Base-by-base conservation (phyloP, 2,113 vertebrate species). In the Melierax canorus region DNA sequence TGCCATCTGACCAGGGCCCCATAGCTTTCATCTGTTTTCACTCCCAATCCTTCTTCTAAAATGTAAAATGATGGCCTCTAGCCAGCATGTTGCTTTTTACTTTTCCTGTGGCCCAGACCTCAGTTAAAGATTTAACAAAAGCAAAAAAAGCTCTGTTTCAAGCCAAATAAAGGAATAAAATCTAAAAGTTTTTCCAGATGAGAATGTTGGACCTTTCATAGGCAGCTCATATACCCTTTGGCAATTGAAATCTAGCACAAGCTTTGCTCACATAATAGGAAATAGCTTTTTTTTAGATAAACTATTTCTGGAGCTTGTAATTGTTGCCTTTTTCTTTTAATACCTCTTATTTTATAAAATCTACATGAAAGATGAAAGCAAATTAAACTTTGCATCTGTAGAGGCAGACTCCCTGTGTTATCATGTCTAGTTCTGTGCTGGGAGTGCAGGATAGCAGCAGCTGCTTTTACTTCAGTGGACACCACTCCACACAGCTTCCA, bases 111-210 rank as follows among this genome's bases (percentile, higher is more conserved):
- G 73, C 76, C 82, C 79, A 90, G 96, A 94, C 87, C 89, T 86
- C 93, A 68, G 89, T 48, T 86, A 89, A 95, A 96, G 67, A 83
- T 96, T 93, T 89, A 96, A 97, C 92, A 97, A 96, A 96, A 90
- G 85, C 71, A 90, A 90, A 46, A 96, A 88, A 86, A 67, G 29
- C 45, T 62, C 76, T 62, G 48, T 92, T 95, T 95, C 91, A 91
- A 95, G 87, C 90, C 94, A 96, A 95, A 90, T 81, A 94, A 94
- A 94, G 80, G 86, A 95, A 96, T 53, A 92, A 84, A 91, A 91
- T 77, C 62, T 87, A 15, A 86, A 92, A 88, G 69, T 69, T 92
- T 96, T 97, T 90, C 93, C 92, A 91, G 86, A 92, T 93, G 93
- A 94, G 69, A 96, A 85, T 55, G 69, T 45, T 94, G 94, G 89